Conservation (phyloP, 1,140 invertebrate genomes). For the Scylla paramamosain region DNA sequence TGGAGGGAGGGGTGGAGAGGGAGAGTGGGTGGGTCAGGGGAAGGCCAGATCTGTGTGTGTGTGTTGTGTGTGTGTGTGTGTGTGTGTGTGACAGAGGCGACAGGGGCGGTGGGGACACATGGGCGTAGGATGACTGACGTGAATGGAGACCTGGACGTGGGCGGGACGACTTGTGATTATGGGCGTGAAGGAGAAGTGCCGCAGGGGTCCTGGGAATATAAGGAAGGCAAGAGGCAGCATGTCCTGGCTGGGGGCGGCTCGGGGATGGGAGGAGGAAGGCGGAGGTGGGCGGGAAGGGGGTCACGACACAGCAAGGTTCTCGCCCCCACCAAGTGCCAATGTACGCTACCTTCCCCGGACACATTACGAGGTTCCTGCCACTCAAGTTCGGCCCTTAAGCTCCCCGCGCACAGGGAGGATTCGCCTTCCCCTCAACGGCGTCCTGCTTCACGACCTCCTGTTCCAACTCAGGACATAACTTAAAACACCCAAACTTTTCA, state of each 20-base stretch:
- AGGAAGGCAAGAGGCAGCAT: not conserved
- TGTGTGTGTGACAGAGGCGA: not conserved
- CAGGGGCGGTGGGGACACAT: not conserved
- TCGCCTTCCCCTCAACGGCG: not conserved
- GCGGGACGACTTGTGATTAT: not conserved
- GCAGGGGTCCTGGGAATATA: not conserved
- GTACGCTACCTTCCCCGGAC: not conserved
- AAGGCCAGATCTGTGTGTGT: not conserved
- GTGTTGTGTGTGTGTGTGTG: not conserved
- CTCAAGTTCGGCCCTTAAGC: not conserved
- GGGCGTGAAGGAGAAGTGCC: not conserved
- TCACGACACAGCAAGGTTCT: not conserved
- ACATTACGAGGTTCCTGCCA: not conserved
- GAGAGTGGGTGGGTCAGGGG: too few species aligned
- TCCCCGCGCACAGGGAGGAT: not conserved
- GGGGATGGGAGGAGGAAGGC: not conserved
- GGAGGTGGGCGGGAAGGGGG: not conserved
- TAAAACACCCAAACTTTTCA: slow-evolving; percentile 24
- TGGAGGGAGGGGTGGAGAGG: too few species aligned
- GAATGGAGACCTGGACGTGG: not conserved
- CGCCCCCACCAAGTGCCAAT: not conserved
- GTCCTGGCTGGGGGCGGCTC: too few species aligned
- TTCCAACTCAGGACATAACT: slow-evolving; percentile 11
- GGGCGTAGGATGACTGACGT: not conserved
- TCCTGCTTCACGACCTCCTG: not conserved